Evolutionary conservation across 2,888 invertebrate genomes (phyloP).

Genomic region (Geotrupes spiniger): DNA sequence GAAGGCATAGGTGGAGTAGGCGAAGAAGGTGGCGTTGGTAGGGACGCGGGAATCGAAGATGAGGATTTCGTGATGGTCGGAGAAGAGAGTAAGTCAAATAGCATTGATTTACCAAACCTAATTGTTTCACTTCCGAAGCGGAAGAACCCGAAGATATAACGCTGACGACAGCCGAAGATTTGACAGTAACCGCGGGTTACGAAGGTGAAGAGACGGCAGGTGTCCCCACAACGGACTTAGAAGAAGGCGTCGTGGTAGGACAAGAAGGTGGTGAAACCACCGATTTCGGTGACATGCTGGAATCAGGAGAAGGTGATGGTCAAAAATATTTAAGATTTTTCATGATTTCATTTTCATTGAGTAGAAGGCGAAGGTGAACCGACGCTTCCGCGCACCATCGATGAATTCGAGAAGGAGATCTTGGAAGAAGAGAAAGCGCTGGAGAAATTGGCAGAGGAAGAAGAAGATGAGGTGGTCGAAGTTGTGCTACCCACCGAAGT

Average conservation of each 20-base stretch:
- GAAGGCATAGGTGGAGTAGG: slow-evolving; percentile 1
- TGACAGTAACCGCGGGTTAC: not conserved
- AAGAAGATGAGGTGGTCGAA: slow-evolving; percentile 12
- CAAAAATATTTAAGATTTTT: too few relatives aligned
- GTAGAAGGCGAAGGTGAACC: slow-evolving; percentile 13
- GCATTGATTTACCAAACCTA: too few relatives aligned
- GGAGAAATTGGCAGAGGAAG: slow-evolving; percentile 4
- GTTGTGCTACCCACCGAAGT: slow-evolving; percentile 6
- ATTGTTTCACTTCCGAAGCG: not conserved
- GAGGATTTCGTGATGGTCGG: slow-evolving; percentile 4
- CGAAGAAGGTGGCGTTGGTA: not conserved
- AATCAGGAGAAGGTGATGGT: slow-evolving; percentile 8
- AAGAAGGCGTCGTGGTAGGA: slow-evolving; percentile 11
- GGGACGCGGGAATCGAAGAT: slow-evolving; percentile 5
- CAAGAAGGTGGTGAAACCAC: slow-evolving; percentile 7
- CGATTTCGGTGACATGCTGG: not conserved
- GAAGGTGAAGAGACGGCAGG: slow-evolving; percentile 6
- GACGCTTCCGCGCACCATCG: too few relatives aligned
- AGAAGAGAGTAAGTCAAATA: not conserved
- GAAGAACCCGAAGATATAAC: not conserved
- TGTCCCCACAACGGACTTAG: not conserved
- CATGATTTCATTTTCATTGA: too few relatives aligned
- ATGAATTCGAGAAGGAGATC: not conserved
- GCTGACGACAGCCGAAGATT: too few relatives aligned
- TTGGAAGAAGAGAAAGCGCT: too few relatives aligned